Evolutionary conservation across 2,888 invertebrate genomes (phyloP), one percentile per base, ranked within the genome.

Genomic region (Uropetala carovei): DNA sequence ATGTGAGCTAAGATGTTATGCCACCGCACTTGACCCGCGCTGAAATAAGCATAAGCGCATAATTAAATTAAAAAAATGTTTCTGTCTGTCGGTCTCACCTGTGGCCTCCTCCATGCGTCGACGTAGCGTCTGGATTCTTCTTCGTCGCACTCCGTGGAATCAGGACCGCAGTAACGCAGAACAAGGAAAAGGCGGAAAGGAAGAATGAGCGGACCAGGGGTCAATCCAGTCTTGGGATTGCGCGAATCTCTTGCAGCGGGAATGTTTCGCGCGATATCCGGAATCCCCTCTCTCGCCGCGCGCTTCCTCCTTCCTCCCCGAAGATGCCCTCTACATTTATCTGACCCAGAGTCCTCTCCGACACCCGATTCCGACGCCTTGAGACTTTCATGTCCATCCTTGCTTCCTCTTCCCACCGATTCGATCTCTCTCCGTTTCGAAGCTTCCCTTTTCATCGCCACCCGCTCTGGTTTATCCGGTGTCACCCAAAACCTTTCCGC

Each of bases 131-230:
- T 43, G 43, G 89, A 11, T 27, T 89, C 59, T 18, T 85, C 86
- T 43, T 89, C 89, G 43, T 89, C 89, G n/a, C 89, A 89, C 64
- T 89, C 89, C 43, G 89, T 89, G 30, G 89, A 89, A 59, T 89
- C 89, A 18, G 64, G 64, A 9, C 89, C 89, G 56, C 89, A 89
- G 64, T 89, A 89, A 14, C 89, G 64, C 43, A 89, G 56, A 8
- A 89, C 89, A 0, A 89, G 89, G 43, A 89, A 89, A 14, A 89
- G 64, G n/a, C 89, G 89, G 43, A 89, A 89, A 5, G 89, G 89
- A 27, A 89, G 89, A 30, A n/a, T 64, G 22, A 64, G 11, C 1
- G 89, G 68, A 2, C n/a, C 89, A 10, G 89, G 89, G 10, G 89
- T 43, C 43, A 89, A 43, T 30, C 64, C 89, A 14, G 64, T 89